Percentiles rank a stretch among this genome's conserved stretches.
Evolutionary conservation across 2,113 vertebrate genomes (phyloP).

Genomic region (Corvus moneduloides): DNA sequence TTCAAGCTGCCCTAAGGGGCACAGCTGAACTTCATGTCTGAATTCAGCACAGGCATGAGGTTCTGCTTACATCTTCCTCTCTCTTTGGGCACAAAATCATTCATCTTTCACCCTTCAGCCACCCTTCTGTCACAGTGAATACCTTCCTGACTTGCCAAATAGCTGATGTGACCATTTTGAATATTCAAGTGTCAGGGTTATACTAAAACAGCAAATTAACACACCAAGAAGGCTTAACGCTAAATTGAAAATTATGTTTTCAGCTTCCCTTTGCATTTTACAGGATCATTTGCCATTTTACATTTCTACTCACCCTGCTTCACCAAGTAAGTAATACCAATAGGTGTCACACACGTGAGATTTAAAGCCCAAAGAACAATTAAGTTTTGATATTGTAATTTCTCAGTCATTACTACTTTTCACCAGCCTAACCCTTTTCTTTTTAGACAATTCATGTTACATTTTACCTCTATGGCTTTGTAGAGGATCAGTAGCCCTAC

Average conservation of each 20-base stretch:
- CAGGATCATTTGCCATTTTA: background rate
- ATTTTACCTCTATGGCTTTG: background rate
- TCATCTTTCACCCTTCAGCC: background rate
- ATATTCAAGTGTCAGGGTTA: background rate
- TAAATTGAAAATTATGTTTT: background rate
- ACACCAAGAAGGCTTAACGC: background rate
- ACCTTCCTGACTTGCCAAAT: background rate
- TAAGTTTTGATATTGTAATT: background rate
- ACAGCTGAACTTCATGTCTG: background rate
- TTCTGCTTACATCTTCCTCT: background rate
- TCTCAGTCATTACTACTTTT: background rate
- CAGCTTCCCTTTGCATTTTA: background rate
- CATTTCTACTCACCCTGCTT: background rate
- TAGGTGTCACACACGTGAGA: background rate
- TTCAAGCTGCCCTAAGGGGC: background rate
- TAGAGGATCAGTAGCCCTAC: background rate
- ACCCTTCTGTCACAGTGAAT: background rate
- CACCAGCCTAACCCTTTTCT: background rate
- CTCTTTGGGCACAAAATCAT: background rate
- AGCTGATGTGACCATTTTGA: background rate
- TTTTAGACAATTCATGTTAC: background rate
- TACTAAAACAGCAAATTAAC: background rate
- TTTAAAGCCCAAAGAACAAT: background rate
- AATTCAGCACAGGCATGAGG: background rate
- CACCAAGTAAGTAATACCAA: background rate